Evolutionary conservation across 2,797 vertebrate species (phyloP), one percentile per base, ranked within the genome.

Genomic region (Parauchenoglanis punctatus): DNA sequence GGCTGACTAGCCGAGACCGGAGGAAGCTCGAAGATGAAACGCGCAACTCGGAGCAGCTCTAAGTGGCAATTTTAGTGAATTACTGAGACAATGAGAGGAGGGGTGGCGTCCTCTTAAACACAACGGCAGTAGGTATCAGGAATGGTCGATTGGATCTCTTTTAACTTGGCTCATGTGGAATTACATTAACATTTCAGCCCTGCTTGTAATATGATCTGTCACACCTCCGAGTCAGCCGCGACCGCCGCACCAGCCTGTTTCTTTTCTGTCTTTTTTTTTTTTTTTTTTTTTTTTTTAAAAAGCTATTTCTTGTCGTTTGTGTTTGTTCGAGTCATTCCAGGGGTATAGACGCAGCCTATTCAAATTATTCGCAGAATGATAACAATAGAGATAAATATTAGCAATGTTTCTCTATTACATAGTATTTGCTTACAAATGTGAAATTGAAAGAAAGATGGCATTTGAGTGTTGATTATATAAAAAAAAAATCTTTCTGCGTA

Each of bases 31-130:
- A 92, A 96, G 95, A 96, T 96, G 95, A 96, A 96, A 96, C 94
- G 90, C 93, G 90, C 93, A 84, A 93, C 93, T 96, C 94, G 94
- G 95, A 95, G 94, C 89, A 87, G 93, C 95, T 95, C 91, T 96
- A 95, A 96, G 96, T 96, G 96, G 95, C 96, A 96, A 96, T 96
- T 96, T 95, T 96, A 94, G 94, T 94, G 95, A 95, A 96, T 96
- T 95, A 96, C 94, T 95, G 94, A 95, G 95, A 96, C 95, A 96
- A 95, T 95, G 93, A 96, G 94, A 93, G 90, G 91, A 91, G 91
- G 93, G 91, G 94, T 94, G 94, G 95, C 95, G 92, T 96, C 95
- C 93, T 95, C 94, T 96, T 95, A 94, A 95, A 95, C 95, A 94
- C 94, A 93, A 95, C 93, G 94, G 93, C 94, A 91, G 92, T 91